These are phyloP conservation scores for Seriola quinqueradiata DNA, from an alignment of 2,113 vertebrate genomes.

Conservation along the genomic window DNA sequence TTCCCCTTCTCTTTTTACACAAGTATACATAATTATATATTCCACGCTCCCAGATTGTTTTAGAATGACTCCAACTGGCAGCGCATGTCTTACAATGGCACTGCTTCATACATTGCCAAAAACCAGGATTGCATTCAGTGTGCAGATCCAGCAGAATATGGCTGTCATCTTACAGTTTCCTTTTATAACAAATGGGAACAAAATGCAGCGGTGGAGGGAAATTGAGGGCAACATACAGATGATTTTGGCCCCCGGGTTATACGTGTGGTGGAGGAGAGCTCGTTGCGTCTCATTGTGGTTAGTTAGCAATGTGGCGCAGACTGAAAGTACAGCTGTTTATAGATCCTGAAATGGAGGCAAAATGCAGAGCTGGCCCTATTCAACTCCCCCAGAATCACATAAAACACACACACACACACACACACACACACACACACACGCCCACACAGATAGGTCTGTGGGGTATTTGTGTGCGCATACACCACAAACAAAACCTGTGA, in stretches of 20 bases:
- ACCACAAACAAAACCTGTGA: slow-evolving; percentile 73
- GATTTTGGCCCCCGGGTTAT: slow-evolving; percentile 69
- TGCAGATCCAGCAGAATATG: slow-evolving; percentile 35
- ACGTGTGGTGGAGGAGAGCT: slow-evolving; percentile 51
- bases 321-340: slow-evolving; percentile 69
- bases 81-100: slow-evolving; percentile 51
- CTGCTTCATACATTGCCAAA: slow-evolving; percentile 60
- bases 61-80: slow-evolving; percentile 69
- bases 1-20: slow-evolving; percentile 30
- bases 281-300: slow-evolving; percentile 68
- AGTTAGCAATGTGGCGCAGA: slow-evolving; percentile 67
- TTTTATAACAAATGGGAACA: slow-evolving; percentile 62
- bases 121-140: slow-evolving; percentile 57
- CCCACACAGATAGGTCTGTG: slow-evolving; percentile 38
- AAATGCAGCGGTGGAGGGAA: slow-evolving; percentile 64
- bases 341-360: slow-evolving; percentile 56
- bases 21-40: slow-evolving; percentile 65
- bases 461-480: slow-evolving; percentile 51
- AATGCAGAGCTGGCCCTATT: slow-evolving; percentile 62
- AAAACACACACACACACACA: slow-evolving; percentile 39
- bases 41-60: slow-evolving; percentile 58
- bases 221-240: slow-evolving; percentile 72
- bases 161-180: slow-evolving; percentile 66
- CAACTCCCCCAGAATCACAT: slow-evolving; percentile 45
- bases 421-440: slow-evolving; percentile 21